Evolutionary conservation across 2,113 vertebrate species (phyloP), one percentile per base, ranked within the genome.

Genomic region (Rostratula benghalensis): DNA sequence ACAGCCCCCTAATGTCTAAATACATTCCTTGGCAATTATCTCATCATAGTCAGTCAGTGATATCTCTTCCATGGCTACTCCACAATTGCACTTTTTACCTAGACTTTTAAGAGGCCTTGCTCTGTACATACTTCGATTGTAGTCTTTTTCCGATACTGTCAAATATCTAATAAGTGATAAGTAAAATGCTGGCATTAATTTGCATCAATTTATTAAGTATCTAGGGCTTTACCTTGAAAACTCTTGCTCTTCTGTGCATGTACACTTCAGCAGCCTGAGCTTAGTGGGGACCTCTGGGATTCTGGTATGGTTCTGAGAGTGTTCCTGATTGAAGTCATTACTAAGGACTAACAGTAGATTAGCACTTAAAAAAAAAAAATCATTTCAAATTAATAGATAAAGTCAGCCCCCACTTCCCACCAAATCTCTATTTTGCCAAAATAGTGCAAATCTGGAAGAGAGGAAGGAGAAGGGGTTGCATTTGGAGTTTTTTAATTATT

Each of bases 111-210:
- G 68, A 60, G 15, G 21, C 20, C 15, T 54, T 78, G 39, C 33
- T 70, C 20, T 70, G 8, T 51, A 33, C 48, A 9, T 24, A 3
- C 1, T 14, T 83, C 4, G 2, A 0, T 4, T 59, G 16, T 56
- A 35, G 9, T 37, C 6, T 1, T 46, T 70, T 75, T 70, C 69
- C 78, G 43, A 45, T 50, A 19, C 24, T 87, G n/a, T 54, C 39
- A 68, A 64, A 61, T 31, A 19, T 3, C 48, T 61, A 70, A 35
- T 41, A 30, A 87, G n/a, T 28, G 48, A 33, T 41, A 18, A 37
- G 31, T n/a, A 30, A 89, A 88, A 54, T 2, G 9, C 20, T 79
- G 57, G 15, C 50, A 53, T 79, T 28, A 10, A 57, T 83, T 90
- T 68, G 6, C 33, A 22, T 70, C 2, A 23, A 27, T 46, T 43